phyloP scores from a whole-genome alignment of 2,888 invertebrate species.

The Schrankia costaestrigalis region DNA sequence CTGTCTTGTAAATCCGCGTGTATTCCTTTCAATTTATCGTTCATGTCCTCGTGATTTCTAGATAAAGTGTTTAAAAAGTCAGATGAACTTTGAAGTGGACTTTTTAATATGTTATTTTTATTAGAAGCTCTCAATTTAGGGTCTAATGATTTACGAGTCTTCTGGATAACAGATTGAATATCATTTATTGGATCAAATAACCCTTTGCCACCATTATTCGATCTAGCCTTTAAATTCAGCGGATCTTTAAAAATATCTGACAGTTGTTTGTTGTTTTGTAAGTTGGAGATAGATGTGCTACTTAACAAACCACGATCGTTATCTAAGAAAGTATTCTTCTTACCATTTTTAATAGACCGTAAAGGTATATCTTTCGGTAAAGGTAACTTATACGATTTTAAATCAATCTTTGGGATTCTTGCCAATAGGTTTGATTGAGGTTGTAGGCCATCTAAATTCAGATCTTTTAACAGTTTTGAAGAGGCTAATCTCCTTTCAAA shows the following conservation, averaged over 20 bases:
- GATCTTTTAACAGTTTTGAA: slow-evolving; percentile 33
- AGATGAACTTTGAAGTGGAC: slow-evolving; percentile 37
- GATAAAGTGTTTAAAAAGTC: slow-evolving; percentile 46
- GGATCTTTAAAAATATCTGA: too few species aligned
- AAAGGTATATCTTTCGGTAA: slow-evolving; percentile 36
- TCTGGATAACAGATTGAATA: slow-evolving; percentile 32
- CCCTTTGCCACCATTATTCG: too few species aligned
- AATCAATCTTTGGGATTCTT: slow-evolving; percentile 30
- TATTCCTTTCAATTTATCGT: slow-evolving; percentile 56
- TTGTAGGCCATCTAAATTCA: slow-evolving; percentile 44
- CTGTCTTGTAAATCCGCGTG: slow-evolving; percentile 59
- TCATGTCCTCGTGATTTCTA: slow-evolving; percentile 48
- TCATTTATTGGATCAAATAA: too few species aligned
- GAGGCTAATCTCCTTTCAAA: slow-evolving; percentile 27
- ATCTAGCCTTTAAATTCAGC: too few species aligned
- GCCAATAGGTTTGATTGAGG: slow-evolving; percentile 39
- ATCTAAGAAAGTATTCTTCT: too few species aligned
- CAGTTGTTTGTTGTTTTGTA: too few species aligned
- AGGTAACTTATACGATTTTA: slow-evolving; percentile 45
- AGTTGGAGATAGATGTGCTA: too few species aligned
- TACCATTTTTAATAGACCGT: background rate
- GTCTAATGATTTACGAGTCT: slow-evolving; percentile 44
- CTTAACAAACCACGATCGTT: too few species aligned
- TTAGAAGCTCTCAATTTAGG: slow-evolving; percentile 32
- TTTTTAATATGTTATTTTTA: slow-evolving; percentile 26